phyloP scores from a whole-genome alignment of 2,797 vertebrate genomes.

The Sebastes vulpes region DNA sequence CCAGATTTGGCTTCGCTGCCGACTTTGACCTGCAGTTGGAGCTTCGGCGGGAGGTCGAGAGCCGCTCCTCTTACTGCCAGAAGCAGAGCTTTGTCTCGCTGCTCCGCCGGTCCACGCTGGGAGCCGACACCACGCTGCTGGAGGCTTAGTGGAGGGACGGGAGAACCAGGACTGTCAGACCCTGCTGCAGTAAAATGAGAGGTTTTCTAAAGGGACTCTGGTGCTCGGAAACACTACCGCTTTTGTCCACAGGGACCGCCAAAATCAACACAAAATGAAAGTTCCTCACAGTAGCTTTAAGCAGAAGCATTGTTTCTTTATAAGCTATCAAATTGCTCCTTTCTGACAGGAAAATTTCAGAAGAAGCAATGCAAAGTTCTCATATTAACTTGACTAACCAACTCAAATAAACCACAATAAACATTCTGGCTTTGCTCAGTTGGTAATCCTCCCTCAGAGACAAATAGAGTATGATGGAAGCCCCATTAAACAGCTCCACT shows the following conservation, averaged over 20 bases:
- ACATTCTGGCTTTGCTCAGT: neutral
- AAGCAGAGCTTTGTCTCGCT: too few relatives aligned
- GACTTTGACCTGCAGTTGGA: neutral
- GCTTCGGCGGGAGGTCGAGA: too few relatives aligned
- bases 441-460: slow-evolving; percentile 3
- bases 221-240: too few relatives aligned
- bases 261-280: neutral
- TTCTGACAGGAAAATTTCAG: fast-evolving
- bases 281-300: neutral
- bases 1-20: neutral
- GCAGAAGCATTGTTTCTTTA: neutral
- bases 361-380: neutral
- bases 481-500: slow-evolving; percentile 28
- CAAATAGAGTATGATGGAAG: neutral
- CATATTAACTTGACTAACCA: neutral
- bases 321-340: neutral
- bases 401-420: neutral
- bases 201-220: neutral
- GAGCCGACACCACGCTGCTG: neutral
- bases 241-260: too few relatives aligned
- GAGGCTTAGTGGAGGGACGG: neutral
- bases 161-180: neutral
- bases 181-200: neutral
- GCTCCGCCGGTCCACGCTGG: neutral
- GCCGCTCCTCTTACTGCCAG: fast-evolving